These are phyloP conservation scores for Lepus timidus DNA, from an alignment of 2,113 vertebrate species.

Conservation along the genomic window DNA sequence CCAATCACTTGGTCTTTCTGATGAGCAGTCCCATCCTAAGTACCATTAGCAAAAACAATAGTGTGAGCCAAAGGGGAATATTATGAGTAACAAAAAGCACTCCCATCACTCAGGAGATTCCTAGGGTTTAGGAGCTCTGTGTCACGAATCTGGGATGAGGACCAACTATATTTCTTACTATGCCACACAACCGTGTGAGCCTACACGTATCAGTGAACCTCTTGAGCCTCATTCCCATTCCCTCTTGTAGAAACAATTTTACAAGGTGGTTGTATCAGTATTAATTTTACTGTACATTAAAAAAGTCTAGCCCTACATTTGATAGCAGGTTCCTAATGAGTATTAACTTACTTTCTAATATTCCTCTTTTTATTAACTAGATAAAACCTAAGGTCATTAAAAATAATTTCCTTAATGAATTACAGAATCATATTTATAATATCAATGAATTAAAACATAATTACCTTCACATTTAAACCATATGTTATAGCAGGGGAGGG, in stretches of 20 bases:
- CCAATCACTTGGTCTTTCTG: not conserved
- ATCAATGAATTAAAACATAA: not conserved
- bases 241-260: not conserved
- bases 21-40: not conserved
- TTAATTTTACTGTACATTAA: not conserved
- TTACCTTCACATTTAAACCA: constrained; percentile 23
- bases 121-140: not conserved
- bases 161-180: not conserved
- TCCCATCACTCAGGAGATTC: not conserved
- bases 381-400: not conserved
- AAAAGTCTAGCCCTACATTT: not conserved
- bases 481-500: not conserved
- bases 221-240: not conserved
- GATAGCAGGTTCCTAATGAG: not conserved
- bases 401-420: constrained; percentile 50
- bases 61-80: not conserved
- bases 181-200: not conserved
- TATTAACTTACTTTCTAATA: not conserved
- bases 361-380: not conserved
- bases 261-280: not conserved
- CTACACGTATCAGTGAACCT: not conserved
- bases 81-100: not conserved
- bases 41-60: not conserved
- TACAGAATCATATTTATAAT: not conserved
- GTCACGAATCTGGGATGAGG: not conserved